phyloP scores from a whole-genome alignment of 2,113 vertebrate species.

The Cyprinus carpio region DNA sequence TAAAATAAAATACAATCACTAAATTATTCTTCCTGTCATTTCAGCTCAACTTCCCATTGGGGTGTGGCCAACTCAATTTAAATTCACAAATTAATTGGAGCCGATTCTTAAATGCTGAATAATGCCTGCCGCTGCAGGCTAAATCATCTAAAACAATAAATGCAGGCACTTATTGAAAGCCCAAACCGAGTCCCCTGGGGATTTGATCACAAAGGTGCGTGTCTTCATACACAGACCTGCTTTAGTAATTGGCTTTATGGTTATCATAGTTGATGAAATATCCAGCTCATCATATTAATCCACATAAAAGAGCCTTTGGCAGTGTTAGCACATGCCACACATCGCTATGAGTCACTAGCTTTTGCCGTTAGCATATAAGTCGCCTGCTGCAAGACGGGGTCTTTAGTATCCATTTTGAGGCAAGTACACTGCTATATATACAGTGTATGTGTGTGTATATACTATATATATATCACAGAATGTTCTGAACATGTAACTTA shows the following conservation, averaged over 20 bases:
- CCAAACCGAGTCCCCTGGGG: slow-evolving; percentile 1
- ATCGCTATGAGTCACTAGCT: slow-evolving; percentile 30
- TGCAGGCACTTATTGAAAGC: background rate
- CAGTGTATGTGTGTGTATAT: too few species aligned
- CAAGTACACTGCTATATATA: background rate
- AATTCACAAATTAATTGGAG: background rate
- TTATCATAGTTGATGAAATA: slow-evolving; percentile 55
- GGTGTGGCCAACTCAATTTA: background rate
- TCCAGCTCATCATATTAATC: slow-evolving; percentile 55
- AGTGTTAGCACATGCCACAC: slow-evolving; percentile 18
- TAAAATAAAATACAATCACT: background rate
- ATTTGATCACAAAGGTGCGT: background rate
- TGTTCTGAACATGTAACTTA: too few species aligned
- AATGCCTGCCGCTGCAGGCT: background rate
- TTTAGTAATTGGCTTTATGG: slow-evolving; percentile 52
- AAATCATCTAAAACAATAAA: slow-evolving; percentile 5
- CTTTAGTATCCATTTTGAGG: background rate
- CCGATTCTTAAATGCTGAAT: background rate
- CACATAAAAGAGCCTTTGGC: slow-evolving; percentile 46
- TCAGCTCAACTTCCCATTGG: background rate
- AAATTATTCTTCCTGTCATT: background rate
- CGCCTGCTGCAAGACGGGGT: background rate
- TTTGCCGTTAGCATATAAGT: background rate
- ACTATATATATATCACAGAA: too few species aligned
- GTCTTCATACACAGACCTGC: slow-evolving; percentile 28